Evolutionary conservation across 2,113 vertebrate genomes (phyloP).

Genomic region (Oenanthe oenanthe): DNA sequence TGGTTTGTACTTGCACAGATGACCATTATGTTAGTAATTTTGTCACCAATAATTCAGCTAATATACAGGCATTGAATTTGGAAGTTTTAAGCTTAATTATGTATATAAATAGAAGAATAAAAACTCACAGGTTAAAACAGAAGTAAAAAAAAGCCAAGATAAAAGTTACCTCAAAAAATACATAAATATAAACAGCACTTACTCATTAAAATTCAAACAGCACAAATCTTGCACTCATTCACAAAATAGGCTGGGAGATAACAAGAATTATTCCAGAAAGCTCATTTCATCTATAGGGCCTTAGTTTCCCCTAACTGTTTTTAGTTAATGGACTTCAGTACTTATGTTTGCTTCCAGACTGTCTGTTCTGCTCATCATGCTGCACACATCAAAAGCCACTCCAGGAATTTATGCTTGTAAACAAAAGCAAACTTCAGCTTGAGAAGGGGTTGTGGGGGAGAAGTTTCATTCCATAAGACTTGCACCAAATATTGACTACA

Average conservation of each 20-base stretch:
- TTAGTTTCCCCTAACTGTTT: not conserved
- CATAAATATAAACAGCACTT: not conserved
- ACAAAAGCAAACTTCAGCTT: not conserved
- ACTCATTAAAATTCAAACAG: not conserved
- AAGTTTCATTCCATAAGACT: not conserved
- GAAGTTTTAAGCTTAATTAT: not conserved
- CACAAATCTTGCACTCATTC: not conserved
- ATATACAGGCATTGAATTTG: not conserved
- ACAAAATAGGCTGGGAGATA: not conserved
- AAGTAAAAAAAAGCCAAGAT: not conserved
- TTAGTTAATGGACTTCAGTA: not conserved
- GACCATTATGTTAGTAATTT: not conserved
- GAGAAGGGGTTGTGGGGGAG: rapidly evolving
- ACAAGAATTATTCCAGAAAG: not conserved
- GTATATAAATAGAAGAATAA: not conserved
- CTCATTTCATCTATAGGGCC: not conserved
- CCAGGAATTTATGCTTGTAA: not conserved
- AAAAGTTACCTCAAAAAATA: not conserved
- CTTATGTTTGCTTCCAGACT: not conserved
- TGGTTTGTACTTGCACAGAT: not conserved
- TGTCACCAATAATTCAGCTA: not conserved
- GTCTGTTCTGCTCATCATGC: not conserved
- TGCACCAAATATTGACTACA: not conserved
- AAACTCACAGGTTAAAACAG: not conserved
- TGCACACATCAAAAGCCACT: not conserved